Base-by-base conservation (phyloP, 2,113 vertebrate genomes). In the Cryptotis parvus region DNA sequence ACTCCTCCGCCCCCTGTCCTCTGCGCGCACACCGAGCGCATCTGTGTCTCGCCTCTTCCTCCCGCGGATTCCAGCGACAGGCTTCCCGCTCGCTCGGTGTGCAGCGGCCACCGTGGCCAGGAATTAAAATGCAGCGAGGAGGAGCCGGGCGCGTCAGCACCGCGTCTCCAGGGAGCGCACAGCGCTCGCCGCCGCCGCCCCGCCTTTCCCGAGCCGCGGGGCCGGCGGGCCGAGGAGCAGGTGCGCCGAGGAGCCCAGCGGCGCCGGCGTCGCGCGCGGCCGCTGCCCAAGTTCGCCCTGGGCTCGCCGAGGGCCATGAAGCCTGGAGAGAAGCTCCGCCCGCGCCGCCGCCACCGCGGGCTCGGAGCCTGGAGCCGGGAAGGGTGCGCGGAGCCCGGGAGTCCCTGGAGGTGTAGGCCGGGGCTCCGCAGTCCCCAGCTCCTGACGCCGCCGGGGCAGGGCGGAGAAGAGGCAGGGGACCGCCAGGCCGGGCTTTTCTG, bases 61-160 rank as follows among this genome's bases (percentile, higher is more conserved):
- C 24, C 43, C 31, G 37, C 1, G 65, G 37, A 72, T 94, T 90
- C 94, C 88, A 31, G 61, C 85, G 35, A 91, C 91, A 87, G 80
- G 91, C 85, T 91, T 91, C 93, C 90, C n/a, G 63, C 92, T 97
- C n/a, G 61, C 92, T 97, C 55, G 93, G 96, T 91, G 93, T 84
- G 96, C 95, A 97, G 96, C 96, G 96, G 96, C 96, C 96, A 96
- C 96, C 94, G 95, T 94, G 96, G 96, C 94, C 96, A 73, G 91
- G 96, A 95, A 96, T 96, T 95, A 96, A 96, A 97, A 97, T 95
- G 96, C 96, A 97, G 89, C 90, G 77, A 97, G 96, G 96, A 96
- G 96, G 96, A 96, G 96, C 94, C 90, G 66, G 90, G 86, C 87
- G 96, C 96, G 96, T 97, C 96, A 96, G 95, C 94, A 94, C 63